Conservation (phyloP, 2,888 invertebrate species). For the Meteorus cinctellus region DNA sequence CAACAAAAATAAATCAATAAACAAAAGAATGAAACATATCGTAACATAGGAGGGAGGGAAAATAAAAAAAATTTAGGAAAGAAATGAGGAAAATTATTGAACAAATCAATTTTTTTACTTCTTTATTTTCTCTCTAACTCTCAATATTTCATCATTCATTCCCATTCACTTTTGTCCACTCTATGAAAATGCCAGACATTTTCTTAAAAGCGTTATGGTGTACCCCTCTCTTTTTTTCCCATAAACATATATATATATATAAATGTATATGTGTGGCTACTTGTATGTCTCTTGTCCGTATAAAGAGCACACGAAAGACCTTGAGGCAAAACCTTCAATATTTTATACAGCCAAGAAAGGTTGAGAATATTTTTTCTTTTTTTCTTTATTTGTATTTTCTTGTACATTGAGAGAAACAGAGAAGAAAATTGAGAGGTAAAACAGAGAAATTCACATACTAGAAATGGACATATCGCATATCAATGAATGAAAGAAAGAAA, state of each 20-base stretch:
- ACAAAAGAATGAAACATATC: background rate
- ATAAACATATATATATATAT: background rate
- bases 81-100: constrained; percentile 20
- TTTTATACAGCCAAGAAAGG: constrained; percentile 32
- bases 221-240: constrained; percentile 27
- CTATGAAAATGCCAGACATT: constrained; percentile 39
- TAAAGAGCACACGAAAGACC: constrained; percentile 16
- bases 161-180: background rate
- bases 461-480: constrained; percentile 68
- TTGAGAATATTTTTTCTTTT: constrained; percentile 38
- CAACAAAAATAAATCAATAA: background rate
- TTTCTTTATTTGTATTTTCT: background rate
- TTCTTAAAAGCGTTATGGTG: constrained; percentile 42
- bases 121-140: background rate
- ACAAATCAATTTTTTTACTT: background rate
- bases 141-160: background rate
- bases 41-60: background rate
- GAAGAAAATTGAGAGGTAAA: background rate
- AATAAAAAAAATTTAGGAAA: background rate
- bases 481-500: constrained; percentile 52
- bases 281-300: constrained; percentile 12
- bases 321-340: constrained; percentile 36
- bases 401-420: background rate
- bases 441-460: constrained; percentile 50
- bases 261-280: background rate